phyloP scores from a whole-genome alignment of 2,113 vertebrate species.

The Cyphomyrus plagiostoma region DNA sequence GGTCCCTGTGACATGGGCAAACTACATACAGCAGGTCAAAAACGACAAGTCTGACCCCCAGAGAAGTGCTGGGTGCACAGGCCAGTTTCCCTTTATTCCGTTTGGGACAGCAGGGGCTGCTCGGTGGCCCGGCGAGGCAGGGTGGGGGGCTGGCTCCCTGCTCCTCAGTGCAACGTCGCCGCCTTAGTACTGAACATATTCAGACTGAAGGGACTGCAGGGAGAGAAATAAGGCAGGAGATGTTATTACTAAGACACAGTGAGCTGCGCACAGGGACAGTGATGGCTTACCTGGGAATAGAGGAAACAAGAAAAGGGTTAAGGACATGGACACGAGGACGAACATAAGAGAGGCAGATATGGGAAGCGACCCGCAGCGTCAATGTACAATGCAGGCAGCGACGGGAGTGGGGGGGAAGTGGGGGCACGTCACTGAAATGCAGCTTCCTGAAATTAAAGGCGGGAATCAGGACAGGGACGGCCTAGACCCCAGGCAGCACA shows the following conservation, averaged over 20 bases:
- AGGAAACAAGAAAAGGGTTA: neutral
- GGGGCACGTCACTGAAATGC: neutral
- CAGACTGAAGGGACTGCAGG: slow-evolving; percentile 90
- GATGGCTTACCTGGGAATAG: neutral
- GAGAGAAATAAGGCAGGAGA: slow-evolving; percentile 1
- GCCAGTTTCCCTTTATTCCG: neutral
- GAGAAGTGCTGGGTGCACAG: neutral
- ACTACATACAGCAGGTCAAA: neutral
- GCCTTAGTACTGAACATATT: slow-evolving; percentile 84
- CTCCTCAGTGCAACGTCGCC: slow-evolving; percentile 50
- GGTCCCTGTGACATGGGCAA: slow-evolving; percentile 13
- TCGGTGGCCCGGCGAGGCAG: neutral
- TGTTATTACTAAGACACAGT: neutral
- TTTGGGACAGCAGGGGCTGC: neutral
- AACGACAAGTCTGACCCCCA: neutral
- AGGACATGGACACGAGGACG: neutral
- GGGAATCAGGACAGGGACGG: neutral
- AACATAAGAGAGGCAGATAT: neutral
- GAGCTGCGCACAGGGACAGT: neutral
- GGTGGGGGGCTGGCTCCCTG: neutral
- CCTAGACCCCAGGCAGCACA: neutral
- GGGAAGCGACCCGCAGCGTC: neutral
- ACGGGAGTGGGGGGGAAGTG: neutral
- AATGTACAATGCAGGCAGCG: neutral
- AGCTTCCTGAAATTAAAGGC: neutral